Percentiles rank a stretch among this genome's conserved stretches.
phyloP scores from a whole-genome alignment of 2,113 vertebrate genomes.

The Poicephalus meyeri region DNA sequence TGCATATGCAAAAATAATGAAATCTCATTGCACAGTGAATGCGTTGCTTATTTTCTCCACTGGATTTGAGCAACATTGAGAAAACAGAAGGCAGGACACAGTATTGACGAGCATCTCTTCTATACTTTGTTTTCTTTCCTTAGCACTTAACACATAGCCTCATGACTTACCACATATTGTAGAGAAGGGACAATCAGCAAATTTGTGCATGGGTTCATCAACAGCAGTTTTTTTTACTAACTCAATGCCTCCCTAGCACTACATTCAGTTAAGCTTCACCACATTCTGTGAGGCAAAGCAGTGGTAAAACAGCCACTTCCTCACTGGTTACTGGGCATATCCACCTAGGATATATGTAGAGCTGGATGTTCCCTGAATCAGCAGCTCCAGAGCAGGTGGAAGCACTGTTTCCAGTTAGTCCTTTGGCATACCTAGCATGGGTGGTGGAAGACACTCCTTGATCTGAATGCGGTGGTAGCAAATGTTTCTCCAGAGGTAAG shows the following conservation, averaged over 20 bases:
- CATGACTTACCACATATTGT: neutral
- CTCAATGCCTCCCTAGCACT: neutral
- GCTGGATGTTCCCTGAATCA: neutral
- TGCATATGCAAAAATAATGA: neutral
- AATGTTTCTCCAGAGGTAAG: accelerated
- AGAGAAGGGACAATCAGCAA: neutral
- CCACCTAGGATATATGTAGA: neutral
- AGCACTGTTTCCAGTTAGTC: neutral
- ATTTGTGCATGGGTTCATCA: neutral
- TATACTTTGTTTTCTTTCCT: neutral
- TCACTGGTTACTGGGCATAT: no score
- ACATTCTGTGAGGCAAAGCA: neutral
- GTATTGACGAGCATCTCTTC: neutral
- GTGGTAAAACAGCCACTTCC: neutral
- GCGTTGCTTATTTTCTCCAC: neutral
- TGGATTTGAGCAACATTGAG: neutral
- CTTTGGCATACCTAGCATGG: neutral
- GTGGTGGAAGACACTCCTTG: no score
- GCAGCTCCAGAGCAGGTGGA: neutral
- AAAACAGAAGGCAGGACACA: neutral
- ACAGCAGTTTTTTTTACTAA: accelerated
- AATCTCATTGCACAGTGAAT: neutral
- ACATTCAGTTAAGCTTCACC: neutral
- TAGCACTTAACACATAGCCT: neutral
- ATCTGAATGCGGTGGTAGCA: accelerated